Conservation (phyloP, 2,888 invertebrate species). For the Athetis lepigone region DNA sequence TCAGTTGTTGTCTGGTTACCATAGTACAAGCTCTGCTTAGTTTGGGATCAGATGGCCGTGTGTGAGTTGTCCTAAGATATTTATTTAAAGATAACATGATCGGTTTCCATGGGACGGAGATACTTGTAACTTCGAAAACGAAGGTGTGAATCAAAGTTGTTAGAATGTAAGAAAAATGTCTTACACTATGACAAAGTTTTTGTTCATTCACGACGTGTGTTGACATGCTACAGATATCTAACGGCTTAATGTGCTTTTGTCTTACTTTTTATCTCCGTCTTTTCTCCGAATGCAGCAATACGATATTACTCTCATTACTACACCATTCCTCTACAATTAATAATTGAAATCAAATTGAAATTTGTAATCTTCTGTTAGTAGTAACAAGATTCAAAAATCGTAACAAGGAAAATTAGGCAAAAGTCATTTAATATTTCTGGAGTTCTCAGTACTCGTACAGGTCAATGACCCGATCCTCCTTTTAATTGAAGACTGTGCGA, state of each 20-base stretch:
- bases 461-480: conserved; percentile 1
- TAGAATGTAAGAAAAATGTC: background rate
- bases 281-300: conserved; percentile 10
- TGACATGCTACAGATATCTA: conserved; percentile 14
- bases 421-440: background rate
- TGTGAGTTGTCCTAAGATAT: too few species aligned
- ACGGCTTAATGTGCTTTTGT: background rate
- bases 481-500: conserved; percentile 11
- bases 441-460: background rate
- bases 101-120: background rate
- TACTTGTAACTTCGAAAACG: background rate
- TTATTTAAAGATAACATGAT: too few species aligned
- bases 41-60: too few species aligned
- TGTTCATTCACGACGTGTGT: background rate
- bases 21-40: too few species aligned
- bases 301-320: background rate
- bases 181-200: background rate
- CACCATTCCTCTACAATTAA: background rate
- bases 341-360: too few species aligned
- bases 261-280: background rate
- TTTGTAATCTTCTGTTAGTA: too few species aligned
- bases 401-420: background rate
- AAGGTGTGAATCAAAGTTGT: background rate
- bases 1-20: too few species aligned
- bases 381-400: too few species aligned